phyloP scores from a whole-genome alignment of 2,888 invertebrate species.

The Dryocosmus kuriphilus region DNA sequence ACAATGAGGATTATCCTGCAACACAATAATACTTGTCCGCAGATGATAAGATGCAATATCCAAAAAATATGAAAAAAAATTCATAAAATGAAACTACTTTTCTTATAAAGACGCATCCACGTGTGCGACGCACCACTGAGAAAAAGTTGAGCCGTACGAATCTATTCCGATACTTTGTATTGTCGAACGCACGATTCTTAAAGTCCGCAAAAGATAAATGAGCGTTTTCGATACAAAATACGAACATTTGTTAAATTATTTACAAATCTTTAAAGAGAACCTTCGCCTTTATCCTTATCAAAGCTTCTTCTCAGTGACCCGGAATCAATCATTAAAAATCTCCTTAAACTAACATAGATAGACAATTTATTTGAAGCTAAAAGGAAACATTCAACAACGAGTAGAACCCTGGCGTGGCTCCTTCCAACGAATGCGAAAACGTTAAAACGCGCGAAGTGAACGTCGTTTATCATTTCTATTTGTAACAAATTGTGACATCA shows the following conservation, averaged over 20 bases:
- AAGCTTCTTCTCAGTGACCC: slow-evolving; percentile 39
- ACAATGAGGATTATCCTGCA: slow-evolving; percentile 2
- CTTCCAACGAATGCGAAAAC: slow-evolving; percentile 38
- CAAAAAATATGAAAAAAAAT: neutral
- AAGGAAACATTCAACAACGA: slow-evolving; percentile 66
- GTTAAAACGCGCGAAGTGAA: slow-evolving; percentile 38
- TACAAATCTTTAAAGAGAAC: slow-evolving; percentile 31
- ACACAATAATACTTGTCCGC: neutral
- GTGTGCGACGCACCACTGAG: slow-evolving; percentile 37
- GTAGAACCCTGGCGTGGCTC: slow-evolving; percentile 59
- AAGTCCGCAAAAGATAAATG: slow-evolving; percentile 9
- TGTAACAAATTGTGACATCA: slow-evolving; percentile 40
- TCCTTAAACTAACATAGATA: slow-evolving; percentile 41
- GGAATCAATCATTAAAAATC: slow-evolving; percentile 37
- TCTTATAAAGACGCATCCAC: slow-evolving; percentile 20
- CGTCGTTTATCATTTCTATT: slow-evolving; percentile 32
- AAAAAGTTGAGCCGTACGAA: slow-evolving; percentile 39
- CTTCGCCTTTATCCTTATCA: slow-evolving; percentile 26
- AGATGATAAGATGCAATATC: slow-evolving; percentile 5
- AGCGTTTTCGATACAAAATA: slow-evolving; percentile 29
- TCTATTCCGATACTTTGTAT: slow-evolving; percentile 28
- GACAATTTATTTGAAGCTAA: slow-evolving; percentile 45
- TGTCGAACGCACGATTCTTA: slow-evolving; percentile 32
- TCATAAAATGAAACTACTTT: neutral
- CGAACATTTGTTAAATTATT: slow-evolving; percentile 34